Evolutionary conservation across 23 tunicate genomes (phyloP).

Genomic region (Styela clava): DNA sequence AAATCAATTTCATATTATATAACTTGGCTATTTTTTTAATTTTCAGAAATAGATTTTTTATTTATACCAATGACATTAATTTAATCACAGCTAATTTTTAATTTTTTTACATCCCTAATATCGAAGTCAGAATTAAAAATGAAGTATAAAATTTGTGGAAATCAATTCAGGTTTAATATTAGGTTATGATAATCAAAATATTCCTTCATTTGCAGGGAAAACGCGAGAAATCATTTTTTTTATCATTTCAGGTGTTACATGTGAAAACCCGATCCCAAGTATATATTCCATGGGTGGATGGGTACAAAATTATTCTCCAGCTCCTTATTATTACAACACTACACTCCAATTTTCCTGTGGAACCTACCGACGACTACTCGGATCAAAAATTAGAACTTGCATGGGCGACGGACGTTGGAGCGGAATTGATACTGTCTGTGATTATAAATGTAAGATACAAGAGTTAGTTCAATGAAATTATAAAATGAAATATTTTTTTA

Average conservation of each 20-base stretch:
- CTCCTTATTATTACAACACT: conserved; percentile 40
- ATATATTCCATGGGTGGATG: conserved; percentile 37
- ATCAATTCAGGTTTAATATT: too few relatives aligned
- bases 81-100: too few relatives aligned
- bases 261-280: conserved; percentile 36
- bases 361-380: conserved; percentile 34
- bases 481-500: background rate
- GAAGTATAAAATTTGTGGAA: too few relatives aligned
- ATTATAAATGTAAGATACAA: conserved; percentile 4
- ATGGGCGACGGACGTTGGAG: conserved; percentile 50
- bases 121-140: too few relatives aligned
- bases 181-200: too few relatives aligned
- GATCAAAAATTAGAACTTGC: conserved; percentile 40
- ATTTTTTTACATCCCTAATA: too few relatives aligned
- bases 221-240: too few relatives aligned
- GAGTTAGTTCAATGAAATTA: too few relatives aligned
- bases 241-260: conserved; percentile 54
- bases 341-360: conserved; percentile 32
- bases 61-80: too few relatives aligned
- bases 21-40: too few relatives aligned
- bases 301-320: conserved; percentile 6
- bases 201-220: too few relatives aligned
- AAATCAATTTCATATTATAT: background rate
- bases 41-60: too few relatives aligned
- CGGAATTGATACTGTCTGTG: conserved; percentile 49